Conservation (phyloP, 2,888 invertebrate species). For the Eugnorisma glareosa region DNA sequence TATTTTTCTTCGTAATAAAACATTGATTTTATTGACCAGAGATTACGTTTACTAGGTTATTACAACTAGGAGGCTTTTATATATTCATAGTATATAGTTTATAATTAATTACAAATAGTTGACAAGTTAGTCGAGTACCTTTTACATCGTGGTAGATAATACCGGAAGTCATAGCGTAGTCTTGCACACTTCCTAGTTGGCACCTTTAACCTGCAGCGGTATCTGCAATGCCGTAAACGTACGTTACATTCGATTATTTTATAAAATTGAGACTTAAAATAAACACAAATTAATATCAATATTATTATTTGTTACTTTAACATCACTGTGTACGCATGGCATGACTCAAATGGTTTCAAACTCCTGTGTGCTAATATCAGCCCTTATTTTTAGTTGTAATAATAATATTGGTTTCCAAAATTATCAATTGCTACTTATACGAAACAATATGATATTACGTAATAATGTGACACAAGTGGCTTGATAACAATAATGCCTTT, state of each 20-base stretch:
- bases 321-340: not conserved
- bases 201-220: conserved; percentile 71
- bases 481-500: conserved; percentile 23
- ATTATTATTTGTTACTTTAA: not conserved
- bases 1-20: conserved; percentile 48
- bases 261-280: conserved; percentile 32
- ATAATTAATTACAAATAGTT: conserved; percentile 55
- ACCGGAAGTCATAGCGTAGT: conserved; percentile 71
- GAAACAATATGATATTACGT: conserved; percentile 5
- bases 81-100: conserved; percentile 24
- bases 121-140: conserved; percentile 61
- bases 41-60: conserved; percentile 30
- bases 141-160: conserved; percentile 72
- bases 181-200: conserved; percentile 74
- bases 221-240: conserved; percentile 53
- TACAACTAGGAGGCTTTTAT: conserved; percentile 30
- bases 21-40: conserved; percentile 32
- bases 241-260: conserved; percentile 39
- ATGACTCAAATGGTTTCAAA: not conserved
- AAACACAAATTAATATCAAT: conserved; percentile 4
- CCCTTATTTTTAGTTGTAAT: not conserved
- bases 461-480: conserved; percentile 17
- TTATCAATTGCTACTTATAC: not conserved
- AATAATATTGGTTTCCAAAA: not conserved
- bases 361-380: too few relatives aligned